A percentile compares a stretch with the other conserved stretches of the same genome.
Evolutionary conservation across 1,140 invertebrate genomes (phyloP).

Genomic region (Tachypleus tridentatus): DNA sequence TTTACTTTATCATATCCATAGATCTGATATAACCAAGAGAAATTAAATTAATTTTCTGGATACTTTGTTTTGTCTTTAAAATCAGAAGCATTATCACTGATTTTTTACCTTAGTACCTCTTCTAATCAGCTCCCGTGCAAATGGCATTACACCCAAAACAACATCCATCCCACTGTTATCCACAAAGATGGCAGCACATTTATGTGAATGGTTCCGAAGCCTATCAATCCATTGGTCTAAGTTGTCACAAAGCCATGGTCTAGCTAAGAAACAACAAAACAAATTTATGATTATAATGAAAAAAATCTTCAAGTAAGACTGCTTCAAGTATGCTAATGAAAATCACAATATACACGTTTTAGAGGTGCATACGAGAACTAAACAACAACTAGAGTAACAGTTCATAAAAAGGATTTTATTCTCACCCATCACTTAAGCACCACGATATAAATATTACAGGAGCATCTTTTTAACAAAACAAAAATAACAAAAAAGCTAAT

Average conservation of each 20-base stretch:
- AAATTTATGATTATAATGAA: conserved; percentile 11
- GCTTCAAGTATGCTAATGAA: neutral
- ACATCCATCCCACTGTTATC: conserved; percentile 94
- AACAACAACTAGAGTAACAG: too few relatives aligned
- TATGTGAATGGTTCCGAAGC: conserved; percentile 50
- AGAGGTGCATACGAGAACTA: too few relatives aligned
- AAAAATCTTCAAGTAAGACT: neutral
- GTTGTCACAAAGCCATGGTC: conserved; percentile 84
- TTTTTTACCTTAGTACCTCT: conserved; percentile 61
- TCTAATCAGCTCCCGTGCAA: conserved; percentile 67
- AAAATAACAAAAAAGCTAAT: too few relatives aligned
- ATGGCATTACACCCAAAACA: conserved; percentile 80
- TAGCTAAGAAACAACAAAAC: conserved; percentile 38
- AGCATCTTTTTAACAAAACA: too few relatives aligned
- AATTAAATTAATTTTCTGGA: neutral
- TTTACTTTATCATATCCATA: too few relatives aligned
- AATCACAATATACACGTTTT: neutral
- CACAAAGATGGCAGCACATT: conserved; percentile 83
- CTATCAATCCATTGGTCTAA: conserved; percentile 69
- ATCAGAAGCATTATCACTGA: neutral
- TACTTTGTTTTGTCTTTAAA: too few relatives aligned
- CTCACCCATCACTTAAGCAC: too few relatives aligned
- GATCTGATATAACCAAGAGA: too few relatives aligned
- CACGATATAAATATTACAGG: too few relatives aligned
- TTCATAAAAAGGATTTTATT: too few relatives aligned